These are phyloP conservation scores for Yasuhikotakia modesta DNA, from an alignment of 2,797 vertebrate genomes.

Conservation along the genomic window DNA sequence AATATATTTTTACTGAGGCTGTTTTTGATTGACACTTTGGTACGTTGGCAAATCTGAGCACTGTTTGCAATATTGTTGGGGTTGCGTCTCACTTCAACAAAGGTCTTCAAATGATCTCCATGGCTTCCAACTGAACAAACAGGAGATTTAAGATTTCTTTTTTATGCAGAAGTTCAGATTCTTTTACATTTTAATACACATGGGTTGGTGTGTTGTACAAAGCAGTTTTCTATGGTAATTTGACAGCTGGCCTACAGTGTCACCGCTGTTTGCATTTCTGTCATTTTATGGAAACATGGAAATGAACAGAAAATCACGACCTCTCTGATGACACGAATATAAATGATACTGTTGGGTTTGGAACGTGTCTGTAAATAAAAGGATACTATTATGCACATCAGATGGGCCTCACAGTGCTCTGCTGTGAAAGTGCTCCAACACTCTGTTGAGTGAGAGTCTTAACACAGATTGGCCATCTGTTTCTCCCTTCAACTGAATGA, in stretches of 20 bases:
- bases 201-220: neutral
- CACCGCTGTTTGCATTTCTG: neutral
- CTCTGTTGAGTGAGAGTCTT: conserved; percentile 33
- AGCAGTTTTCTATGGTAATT: neutral
- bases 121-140: too few species aligned
- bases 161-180: too few species aligned
- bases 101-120: too few species aligned
- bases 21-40: too few species aligned
- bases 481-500: conserved; percentile 69
- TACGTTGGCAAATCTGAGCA: too few species aligned
- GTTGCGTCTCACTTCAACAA: too few species aligned
- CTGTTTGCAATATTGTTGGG: too few species aligned
- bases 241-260: neutral
- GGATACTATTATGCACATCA: conserved; percentile 24
- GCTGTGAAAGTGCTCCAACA: conserved; percentile 2
- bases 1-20: too few species aligned
- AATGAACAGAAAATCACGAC: neutral
- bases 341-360: conserved; percentile 10
- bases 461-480: conserved; percentile 67
- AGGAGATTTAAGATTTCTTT: too few species aligned
- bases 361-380: conserved; percentile 21
- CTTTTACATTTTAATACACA: neutral
- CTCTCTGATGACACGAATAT: conserved; percentile 2
- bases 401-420: neutral
- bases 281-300: neutral